Evolutionary conservation across 2,888 invertebrate species (phyloP), one percentile per base, ranked within the genome.

Genomic region (Campaea margaritaria): DNA sequence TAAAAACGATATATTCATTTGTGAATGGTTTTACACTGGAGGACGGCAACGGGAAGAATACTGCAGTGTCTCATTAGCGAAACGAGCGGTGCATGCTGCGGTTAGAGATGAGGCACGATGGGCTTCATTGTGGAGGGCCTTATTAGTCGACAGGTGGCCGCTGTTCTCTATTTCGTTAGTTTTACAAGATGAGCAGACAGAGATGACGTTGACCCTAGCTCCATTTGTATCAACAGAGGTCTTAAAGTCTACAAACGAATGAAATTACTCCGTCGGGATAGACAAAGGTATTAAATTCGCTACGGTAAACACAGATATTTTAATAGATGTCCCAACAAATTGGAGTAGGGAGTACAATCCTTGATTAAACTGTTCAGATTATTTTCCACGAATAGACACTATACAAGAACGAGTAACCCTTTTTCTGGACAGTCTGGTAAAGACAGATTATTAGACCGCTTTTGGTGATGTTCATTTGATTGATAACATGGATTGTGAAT

Each of bases 31-130:
- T 59, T 58, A 51, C 68, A 56, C 65, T 68, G 58, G 67, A 73
- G 69, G 68, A 75, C 64, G 62, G 73, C 71, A 75, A 72, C 75
- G 65, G 70, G 71, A 74, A 72, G 73, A 72, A 72, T 73, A 68
- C 70, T 78, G 77, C 74, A 78, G 80, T 72, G 78, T 71, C 84
- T 84, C 83, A 84, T 85, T 85, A 85, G 81, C 68, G 72, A 65
- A 74, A 73, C 74, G 75, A 78, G 74, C 76, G 77, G 76, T 67
- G 76, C 81, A 76, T 78, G 74, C 74, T 68, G 73, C 61, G 71
- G 75, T 71, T 59, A 58, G 70, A 68, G 69, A 60, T 50, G 61
- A 69, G 70, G 68, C 65, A 62, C 68, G 65, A 69, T 73, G 74
- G 69, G 69, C 67, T 72, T 62, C 62, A 50, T 61, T 70, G 65